Conservation (phyloP, 2,113 vertebrate genomes). For the Penelope pileata region DNA sequence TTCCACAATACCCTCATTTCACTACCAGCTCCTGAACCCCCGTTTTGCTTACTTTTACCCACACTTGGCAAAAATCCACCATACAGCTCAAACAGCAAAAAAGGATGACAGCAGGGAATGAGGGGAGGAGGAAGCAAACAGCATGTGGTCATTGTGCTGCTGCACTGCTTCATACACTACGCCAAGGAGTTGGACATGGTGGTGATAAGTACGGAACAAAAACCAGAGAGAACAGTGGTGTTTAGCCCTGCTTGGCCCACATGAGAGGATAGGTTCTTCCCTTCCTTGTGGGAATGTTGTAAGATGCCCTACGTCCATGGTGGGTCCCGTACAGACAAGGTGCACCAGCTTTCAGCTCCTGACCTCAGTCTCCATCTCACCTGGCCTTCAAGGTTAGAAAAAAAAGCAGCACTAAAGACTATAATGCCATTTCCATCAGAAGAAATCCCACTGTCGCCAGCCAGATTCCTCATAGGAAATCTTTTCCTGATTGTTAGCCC, state of each 20-base stretch:
- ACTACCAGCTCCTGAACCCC: background rate
- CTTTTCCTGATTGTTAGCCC: background rate
- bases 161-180: accelerated
- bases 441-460: background rate
- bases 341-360: background rate
- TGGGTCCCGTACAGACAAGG: background rate
- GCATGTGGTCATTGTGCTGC: accelerated
- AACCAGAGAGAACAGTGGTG: background rate
- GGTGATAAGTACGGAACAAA: background rate
- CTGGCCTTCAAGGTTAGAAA: background rate
- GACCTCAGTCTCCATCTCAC: background rate
- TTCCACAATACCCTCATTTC: background rate
- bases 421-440: background rate
- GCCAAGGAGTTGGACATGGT: background rate
- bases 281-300: background rate
- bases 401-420: background rate
- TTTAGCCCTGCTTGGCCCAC: background rate
- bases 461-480: background rate
- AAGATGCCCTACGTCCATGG: accelerated
- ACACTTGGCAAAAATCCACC: background rate
- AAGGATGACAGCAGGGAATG: background rate
- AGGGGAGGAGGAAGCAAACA: background rate
- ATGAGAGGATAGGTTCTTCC: accelerated
- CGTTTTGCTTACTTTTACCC: background rate
- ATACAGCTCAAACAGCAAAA: background rate